phyloP scores from a whole-genome alignment of 2,888 invertebrate genomes.

The Drosophila emarginata region DNA sequence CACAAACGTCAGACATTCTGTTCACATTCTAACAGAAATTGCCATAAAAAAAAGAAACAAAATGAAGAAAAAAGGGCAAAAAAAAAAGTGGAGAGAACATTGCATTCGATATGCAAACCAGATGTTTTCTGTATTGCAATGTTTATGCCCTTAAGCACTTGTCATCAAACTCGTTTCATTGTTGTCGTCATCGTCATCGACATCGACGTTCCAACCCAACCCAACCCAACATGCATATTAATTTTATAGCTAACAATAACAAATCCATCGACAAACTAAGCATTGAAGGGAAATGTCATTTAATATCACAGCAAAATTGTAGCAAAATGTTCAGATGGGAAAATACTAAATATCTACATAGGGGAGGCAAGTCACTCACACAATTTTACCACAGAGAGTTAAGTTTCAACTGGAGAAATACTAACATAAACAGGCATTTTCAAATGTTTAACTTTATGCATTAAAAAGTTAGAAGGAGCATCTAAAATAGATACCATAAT shows the following conservation, averaged over 20 bases:
- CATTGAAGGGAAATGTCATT: slow-evolving; percentile 62
- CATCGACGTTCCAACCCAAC: not conserved
- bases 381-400: not conserved
- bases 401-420: not conserved
- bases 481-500: no score
- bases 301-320: slow-evolving; percentile 53
- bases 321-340: slow-evolving; percentile 2
- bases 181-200: slow-evolving; percentile 16
- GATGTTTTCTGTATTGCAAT: slow-evolving; percentile 51
- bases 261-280: slow-evolving; percentile 66
- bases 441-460: no score
- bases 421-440: no score
- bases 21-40: slow-evolving; percentile 48
- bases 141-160: slow-evolving; percentile 38
- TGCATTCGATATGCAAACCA: slow-evolving; percentile 65
- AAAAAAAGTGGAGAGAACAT: slow-evolving; percentile 34
- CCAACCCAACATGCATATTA: slow-evolving; percentile 65
- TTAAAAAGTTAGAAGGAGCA: no score
- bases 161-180: slow-evolving; percentile 60
- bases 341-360: not conserved
- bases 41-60: slow-evolving; percentile 47
- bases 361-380: not conserved
- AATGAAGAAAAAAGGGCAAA: slow-evolving; percentile 30
- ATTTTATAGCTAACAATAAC: slow-evolving; percentile 75
- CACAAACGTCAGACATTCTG: slow-evolving; percentile 39